Evolutionary conservation across 2,888 invertebrate species (phyloP).

Genomic region (Pseudococcus longispinus): DNA sequence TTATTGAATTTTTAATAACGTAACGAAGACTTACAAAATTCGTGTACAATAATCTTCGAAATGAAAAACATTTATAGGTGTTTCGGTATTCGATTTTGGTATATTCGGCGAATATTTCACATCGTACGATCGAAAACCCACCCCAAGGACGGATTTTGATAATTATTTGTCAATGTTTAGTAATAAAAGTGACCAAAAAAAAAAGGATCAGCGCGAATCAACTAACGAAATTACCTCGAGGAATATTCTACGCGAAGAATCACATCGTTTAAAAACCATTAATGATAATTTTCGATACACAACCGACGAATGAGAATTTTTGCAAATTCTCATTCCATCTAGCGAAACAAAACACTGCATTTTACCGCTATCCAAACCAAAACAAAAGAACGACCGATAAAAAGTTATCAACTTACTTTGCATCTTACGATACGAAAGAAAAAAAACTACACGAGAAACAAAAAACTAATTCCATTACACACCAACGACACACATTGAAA

Average conservation of each 20-base stretch:
- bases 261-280: neutral
- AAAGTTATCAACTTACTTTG: conserved; percentile 46
- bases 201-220: neutral
- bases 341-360: neutral
- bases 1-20: conserved; percentile 2
- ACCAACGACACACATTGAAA: neutral
- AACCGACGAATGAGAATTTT: neutral
- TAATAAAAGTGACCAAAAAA: neutral
- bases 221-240: neutral
- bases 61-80: neutral
- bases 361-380: neutral
- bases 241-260: neutral
- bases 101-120: neutral
- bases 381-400: conserved; percentile 16
- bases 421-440: conserved; percentile 33
- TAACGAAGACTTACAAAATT: conserved; percentile 3
- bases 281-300: neutral
- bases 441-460: neutral
- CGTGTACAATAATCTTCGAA: neutral
- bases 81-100: neutral
- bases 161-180: neutral
- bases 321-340: neutral
- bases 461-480: neutral
- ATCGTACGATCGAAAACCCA: neutral
- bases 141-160: neutral